phyloP scores from a whole-genome alignment of 1,140 invertebrate species.

The Battus philenor region DNA sequence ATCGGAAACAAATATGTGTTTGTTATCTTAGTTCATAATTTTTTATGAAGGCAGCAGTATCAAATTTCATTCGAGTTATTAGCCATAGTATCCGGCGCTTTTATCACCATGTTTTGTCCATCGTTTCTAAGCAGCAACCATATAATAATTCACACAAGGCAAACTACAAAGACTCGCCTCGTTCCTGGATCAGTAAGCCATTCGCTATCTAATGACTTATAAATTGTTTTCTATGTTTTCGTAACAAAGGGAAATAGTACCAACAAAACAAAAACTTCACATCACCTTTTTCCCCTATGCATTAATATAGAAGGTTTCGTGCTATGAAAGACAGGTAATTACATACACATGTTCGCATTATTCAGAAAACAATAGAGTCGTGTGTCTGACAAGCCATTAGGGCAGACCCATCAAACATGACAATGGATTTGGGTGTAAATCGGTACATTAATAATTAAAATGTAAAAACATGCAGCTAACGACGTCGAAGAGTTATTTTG shows the following conservation, averaged over 20 bases:
- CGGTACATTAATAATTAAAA: slow-evolving; percentile 33
- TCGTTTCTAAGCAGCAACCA: too few species aligned
- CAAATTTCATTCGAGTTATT: too few species aligned
- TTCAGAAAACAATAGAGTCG: slow-evolving; percentile 46
- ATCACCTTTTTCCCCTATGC: slow-evolving; percentile 7
- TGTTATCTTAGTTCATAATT: too few species aligned
- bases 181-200: too few species aligned
- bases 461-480: slow-evolving; percentile 12
- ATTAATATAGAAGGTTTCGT: slow-evolving; percentile 14
- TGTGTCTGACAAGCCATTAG: slow-evolving; percentile 62
- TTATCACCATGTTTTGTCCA: too few species aligned
- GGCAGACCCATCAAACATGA: slow-evolving; percentile 34
- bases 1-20: too few species aligned
- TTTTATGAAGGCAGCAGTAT: too few species aligned
- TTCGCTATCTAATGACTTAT: too few species aligned
- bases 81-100: too few species aligned
- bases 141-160: too few species aligned
- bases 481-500: background rate
- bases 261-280: slow-evolving; percentile 2
- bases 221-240: background rate
- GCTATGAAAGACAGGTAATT: slow-evolving; percentile 18
- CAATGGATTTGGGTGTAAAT: slow-evolving; percentile 36
- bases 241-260: background rate
- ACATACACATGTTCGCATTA: slow-evolving; percentile 17
- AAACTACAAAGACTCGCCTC: too few species aligned